Conservation (phyloP, 2,797 vertebrate genomes). For the Harpagifer antarcticus region DNA sequence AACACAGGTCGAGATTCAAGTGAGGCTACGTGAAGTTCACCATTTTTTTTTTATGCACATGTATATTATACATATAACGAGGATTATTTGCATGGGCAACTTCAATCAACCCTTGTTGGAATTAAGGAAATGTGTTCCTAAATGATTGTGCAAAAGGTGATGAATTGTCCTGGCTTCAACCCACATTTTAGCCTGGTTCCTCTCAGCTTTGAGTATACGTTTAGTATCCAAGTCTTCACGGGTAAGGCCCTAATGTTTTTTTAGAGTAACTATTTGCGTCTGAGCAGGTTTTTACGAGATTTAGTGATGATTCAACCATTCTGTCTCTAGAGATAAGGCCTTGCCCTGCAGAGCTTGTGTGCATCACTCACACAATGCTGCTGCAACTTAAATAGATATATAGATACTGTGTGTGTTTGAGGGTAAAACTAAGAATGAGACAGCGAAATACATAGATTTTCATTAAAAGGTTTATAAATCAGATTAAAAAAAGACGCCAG, state of each 20-base stretch:
- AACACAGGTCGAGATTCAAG: background rate
- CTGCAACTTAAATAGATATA: slow-evolving; percentile 37
- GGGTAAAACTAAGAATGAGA: slow-evolving; percentile 46
- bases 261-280: slow-evolving; percentile 10
- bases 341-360: slow-evolving; percentile 62
- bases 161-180: background rate
- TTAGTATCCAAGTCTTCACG: slow-evolving; percentile 1
- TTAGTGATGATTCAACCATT: slow-evolving; percentile 62
- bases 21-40: background rate
- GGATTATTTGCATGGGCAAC: slow-evolving; percentile 17
- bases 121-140: background rate
- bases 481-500: slow-evolving; percentile 19
- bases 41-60: background rate
- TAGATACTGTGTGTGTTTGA: slow-evolving; percentile 1
- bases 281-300: background rate
- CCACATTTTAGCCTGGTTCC: background rate
- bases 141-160: slow-evolving; percentile 6
- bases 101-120: slow-evolving; percentile 1
- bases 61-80: slow-evolving; percentile 7
- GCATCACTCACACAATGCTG: slow-evolving; percentile 44
- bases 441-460: slow-evolving; percentile 56
- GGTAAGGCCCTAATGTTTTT: background rate
- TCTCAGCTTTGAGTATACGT: background rate
- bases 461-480: slow-evolving; percentile 30
- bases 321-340: slow-evolving; percentile 65